Conservation (phyloP, 2,113 vertebrate species). For the Antigone vipio region DNA sequence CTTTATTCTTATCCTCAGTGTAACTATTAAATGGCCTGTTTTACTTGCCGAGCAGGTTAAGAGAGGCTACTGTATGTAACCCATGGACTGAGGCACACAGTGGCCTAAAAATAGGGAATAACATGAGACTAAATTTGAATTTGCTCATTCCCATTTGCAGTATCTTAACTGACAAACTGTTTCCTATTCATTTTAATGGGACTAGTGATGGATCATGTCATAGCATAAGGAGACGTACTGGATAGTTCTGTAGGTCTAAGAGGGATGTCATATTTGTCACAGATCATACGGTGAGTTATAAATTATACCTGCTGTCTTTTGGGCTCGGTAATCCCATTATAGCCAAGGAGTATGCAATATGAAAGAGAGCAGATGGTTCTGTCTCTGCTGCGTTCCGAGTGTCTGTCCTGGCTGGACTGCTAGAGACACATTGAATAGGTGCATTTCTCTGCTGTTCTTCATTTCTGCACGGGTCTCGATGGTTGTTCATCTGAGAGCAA, state of each 20-base stretch:
- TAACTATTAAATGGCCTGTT: background rate
- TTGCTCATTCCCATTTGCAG: background rate
- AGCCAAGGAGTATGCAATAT: background rate
- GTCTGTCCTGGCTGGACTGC: background rate
- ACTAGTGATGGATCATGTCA: background rate
- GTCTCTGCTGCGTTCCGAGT: background rate
- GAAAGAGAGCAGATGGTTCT: background rate
- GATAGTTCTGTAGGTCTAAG: background rate
- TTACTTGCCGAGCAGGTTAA: background rate
- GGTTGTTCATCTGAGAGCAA: background rate
- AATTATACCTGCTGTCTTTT: background rate
- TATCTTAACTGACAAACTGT: background rate
- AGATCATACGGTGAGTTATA: background rate
- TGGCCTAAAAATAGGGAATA: background rate
- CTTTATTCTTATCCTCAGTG: background rate
- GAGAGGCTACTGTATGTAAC: background rate
- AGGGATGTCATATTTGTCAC: background rate
- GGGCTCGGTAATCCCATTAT: background rate
- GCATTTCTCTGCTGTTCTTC: background rate
- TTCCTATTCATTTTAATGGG: background rate
- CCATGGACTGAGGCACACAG: background rate
- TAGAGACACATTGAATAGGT: accelerated
- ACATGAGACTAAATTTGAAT: background rate
- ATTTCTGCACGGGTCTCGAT: background rate
- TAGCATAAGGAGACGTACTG: background rate